Evolutionary conservation across 2,888 invertebrate species (phyloP).

Genomic region (Amblyjoppa fuscipennis): DNA sequence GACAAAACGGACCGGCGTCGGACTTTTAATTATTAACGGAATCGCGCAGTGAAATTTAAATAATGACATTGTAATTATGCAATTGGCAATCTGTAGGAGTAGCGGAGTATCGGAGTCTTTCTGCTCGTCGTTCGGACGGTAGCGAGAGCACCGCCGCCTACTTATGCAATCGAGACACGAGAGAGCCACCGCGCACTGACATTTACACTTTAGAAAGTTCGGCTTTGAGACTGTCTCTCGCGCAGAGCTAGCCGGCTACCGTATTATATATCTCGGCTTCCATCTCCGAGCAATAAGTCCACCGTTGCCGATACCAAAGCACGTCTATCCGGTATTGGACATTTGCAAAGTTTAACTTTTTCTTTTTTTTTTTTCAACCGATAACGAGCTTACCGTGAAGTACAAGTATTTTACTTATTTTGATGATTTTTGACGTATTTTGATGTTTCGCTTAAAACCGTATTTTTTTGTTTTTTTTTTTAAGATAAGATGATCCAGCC

Average conservation of each 20-base stretch:
- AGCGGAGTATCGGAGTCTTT: constrained; percentile 29
- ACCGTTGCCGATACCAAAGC: constrained; percentile 27
- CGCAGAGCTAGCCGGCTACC: constrained; percentile 35
- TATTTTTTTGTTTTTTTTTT: constrained; percentile 10
- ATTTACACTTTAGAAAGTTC: constrained; percentile 85
- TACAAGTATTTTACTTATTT: constrained; percentile 12
- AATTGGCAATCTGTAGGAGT: constrained; percentile 42
- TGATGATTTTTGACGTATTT: not conserved
- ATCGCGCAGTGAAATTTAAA: constrained; percentile 33
- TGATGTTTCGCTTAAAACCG: not conserved
- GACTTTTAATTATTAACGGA: constrained; percentile 1
- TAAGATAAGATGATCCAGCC: not conserved
- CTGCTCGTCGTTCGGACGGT: constrained; percentile 57
- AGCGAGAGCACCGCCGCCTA: constrained; percentile 48
- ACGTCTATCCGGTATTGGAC: constrained; percentile 29
- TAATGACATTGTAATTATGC: constrained; percentile 61
- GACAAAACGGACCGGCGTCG: not conserved
- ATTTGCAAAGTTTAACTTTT: constrained; percentile 13
- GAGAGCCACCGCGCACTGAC: constrained; percentile 78
- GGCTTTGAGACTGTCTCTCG: constrained; percentile 68
- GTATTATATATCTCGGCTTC: constrained; percentile 35
- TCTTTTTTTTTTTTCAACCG: constrained; percentile 22
- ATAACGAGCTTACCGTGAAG: constrained; percentile 47
- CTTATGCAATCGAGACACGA: constrained; percentile 77
- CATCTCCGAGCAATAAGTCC: constrained; percentile 45